Base-by-base conservation (phyloP, 2,797 vertebrate species). In the Microchirus variegatus region DNA sequence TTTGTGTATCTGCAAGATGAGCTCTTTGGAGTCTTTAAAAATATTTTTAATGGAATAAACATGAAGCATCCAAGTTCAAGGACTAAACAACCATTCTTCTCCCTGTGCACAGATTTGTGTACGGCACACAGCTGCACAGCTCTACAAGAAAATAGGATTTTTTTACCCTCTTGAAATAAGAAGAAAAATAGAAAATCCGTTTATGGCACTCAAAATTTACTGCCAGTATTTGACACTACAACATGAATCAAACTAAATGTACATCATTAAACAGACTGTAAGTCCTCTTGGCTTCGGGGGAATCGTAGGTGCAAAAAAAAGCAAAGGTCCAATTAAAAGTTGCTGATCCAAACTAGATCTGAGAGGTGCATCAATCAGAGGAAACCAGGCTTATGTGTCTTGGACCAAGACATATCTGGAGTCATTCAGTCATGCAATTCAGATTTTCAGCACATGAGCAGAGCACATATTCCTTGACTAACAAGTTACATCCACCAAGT, bases 341-440 rank as follows among this genome's bases (percentile, higher is more conserved):
- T 77, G 67, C 77, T 87, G 82, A 88, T 87, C 70, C 77, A 79
- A 85, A 88, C 67, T 46, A 60, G 70, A 87, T 58, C 16, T 81
- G 83, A 88, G 63, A 71, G 84, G 76, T 85, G 78, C 78, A 66
- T 75, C 78, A 81, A 84, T 85, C 81, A 73, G 22, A 0, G 9
- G 61, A 43, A 79, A 69, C 18, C 73, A 11, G 52, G 53, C 42
- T 74, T 61, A 46, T 1, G 10, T 72, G 72, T 61, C 60, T 54
- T 56, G 10, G 2, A 53, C 56, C 40, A 43, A 22, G 61, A 57
- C 67, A 41, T 56, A 45, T 75, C 52, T 2, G 47, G 41, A 80
- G 19, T 54, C 59, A 26, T 15, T 43, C 37, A 49, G 70, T 50
- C 67, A 1, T 60, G 68, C 53, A 59, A 15, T 15, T 53, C 60